These are phyloP conservation scores for Porites divaricata DNA, from an alignment of 92 coral and sea anemone genomes.

Conservation along the genomic window DNA sequence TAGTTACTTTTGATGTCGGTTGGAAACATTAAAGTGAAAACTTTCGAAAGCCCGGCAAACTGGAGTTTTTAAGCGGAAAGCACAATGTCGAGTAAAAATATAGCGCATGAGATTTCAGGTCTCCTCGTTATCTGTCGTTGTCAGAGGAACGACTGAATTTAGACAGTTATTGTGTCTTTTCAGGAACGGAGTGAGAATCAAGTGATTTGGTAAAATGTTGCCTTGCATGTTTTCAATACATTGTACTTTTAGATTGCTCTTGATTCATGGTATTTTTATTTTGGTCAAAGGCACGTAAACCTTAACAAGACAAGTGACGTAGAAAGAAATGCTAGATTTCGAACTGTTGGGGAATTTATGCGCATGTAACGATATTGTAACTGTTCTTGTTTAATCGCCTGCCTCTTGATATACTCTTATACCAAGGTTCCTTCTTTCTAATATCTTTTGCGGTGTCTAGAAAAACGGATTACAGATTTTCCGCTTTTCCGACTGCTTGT, in stretches of 20 bases:
- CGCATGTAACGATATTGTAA: neutral
- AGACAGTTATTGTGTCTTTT: neutral
- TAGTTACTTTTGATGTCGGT: too few relatives aligned
- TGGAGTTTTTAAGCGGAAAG: too few relatives aligned
- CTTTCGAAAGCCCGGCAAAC: too few relatives aligned
- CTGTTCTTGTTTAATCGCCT: neutral
- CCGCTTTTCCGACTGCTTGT: slow-evolving; percentile 9
- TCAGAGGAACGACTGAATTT: neutral
- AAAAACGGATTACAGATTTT: slow-evolving; percentile 10
- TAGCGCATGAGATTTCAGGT: neutral
- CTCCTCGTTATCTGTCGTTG: neutral
- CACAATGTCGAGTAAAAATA: neutral
- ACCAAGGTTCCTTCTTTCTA: neutral
- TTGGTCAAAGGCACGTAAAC: neutral
- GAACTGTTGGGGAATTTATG: neutral
- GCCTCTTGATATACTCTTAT: neutral
- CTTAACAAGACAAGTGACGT: neutral
- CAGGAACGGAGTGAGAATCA: slow-evolving; percentile 12
- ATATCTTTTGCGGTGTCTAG: slow-evolving; percentile 1
- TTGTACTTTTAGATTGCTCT: neutral
- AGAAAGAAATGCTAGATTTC: neutral
- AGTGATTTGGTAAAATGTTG: neutral
- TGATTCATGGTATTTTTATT: neutral
- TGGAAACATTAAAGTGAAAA: too few relatives aligned
- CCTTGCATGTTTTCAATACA: neutral